Percentiles rank a stretch among this genome's conserved stretches.
These are phyloP conservation scores for Momotus momota DNA, from an alignment of 2,797 vertebrate species.

Conservation along the genomic window DNA sequence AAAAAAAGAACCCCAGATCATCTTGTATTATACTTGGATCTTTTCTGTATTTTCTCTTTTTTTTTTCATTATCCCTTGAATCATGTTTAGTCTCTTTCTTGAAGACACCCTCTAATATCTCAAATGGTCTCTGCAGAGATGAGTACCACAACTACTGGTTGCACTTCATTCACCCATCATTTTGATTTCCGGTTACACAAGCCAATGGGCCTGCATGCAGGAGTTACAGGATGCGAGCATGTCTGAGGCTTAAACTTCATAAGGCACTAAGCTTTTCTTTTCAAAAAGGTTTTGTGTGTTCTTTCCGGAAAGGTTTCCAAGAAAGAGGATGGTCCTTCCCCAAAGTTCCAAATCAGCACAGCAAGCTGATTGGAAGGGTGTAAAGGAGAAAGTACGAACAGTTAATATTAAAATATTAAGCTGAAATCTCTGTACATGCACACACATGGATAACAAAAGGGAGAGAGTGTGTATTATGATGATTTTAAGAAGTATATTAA, in stretches of 20 bases:
- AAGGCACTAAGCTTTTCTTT: background rate
- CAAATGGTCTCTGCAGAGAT: background rate
- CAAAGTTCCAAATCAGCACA: background rate
- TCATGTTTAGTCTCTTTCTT: background rate
- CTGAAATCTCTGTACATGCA: background rate
- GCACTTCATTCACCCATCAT: background rate
- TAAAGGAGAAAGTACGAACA: background rate
- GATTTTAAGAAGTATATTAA: background rate
- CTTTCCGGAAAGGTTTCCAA: background rate
- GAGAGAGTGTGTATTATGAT: background rate
- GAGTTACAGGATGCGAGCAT: rapidly evolving
- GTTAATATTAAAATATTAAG: background rate
- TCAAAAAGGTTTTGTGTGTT: background rate
- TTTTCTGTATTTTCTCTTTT: background rate
- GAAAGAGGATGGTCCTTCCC: background rate
- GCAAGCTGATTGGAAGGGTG: background rate
- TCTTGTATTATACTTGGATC: background rate
- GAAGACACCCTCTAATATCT: background rate
- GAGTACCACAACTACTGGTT: background rate
- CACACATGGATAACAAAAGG: background rate
- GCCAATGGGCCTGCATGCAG: background rate
- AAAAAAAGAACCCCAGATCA: background rate
- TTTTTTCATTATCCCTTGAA: background rate
- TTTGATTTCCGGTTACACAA: background rate
- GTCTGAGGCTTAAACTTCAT: background rate